Conservation (phyloP, 2,113 vertebrate genomes). For the Saccopteryx leptura region DNA sequence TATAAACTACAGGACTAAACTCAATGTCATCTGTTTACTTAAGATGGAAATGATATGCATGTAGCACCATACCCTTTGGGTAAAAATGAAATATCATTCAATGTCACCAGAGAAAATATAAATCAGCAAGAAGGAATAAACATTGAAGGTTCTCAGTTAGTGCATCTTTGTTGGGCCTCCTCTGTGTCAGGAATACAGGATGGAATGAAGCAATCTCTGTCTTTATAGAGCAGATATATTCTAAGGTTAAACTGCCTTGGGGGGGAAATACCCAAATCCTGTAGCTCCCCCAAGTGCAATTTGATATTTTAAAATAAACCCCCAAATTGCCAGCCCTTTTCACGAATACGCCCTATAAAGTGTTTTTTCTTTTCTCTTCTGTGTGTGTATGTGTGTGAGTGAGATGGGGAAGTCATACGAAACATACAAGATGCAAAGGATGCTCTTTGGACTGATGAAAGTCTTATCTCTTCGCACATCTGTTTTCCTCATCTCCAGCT, state of each 20-base stretch:
- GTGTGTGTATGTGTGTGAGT: background rate
- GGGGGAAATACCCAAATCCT: background rate
- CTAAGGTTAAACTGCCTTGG: slow-evolving; percentile 11
- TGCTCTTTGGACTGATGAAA: slow-evolving; percentile 9
- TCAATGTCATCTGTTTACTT: slow-evolving; percentile 78
- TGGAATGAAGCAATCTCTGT: background rate
- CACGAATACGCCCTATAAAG: background rate
- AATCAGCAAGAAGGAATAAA: slow-evolving; percentile 70
- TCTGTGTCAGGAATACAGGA: background rate
- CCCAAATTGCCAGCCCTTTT: background rate
- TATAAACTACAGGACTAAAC: slow-evolving; percentile 73
- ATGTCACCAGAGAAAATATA: slow-evolving; percentile 73
- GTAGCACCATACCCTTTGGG: slow-evolving; percentile 70
- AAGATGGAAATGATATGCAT: slow-evolving; percentile 82
- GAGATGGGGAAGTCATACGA: background rate
- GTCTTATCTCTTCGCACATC: background rate
- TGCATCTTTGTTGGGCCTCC: background rate
- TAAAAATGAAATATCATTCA: slow-evolving; percentile 76
- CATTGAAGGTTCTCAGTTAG: slow-evolving; percentile 6
- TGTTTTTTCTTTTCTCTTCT: background rate
- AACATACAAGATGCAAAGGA: slow-evolving; percentile 37
- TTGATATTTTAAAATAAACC: slow-evolving; percentile 38
- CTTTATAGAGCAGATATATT: background rate
- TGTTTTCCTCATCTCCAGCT: slow-evolving; percentile 36
- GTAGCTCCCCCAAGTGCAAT: background rate